phyloP scores from a whole-genome alignment of 1,140 invertebrate species.

The Aphelenchoides fujianensis region DNA sequence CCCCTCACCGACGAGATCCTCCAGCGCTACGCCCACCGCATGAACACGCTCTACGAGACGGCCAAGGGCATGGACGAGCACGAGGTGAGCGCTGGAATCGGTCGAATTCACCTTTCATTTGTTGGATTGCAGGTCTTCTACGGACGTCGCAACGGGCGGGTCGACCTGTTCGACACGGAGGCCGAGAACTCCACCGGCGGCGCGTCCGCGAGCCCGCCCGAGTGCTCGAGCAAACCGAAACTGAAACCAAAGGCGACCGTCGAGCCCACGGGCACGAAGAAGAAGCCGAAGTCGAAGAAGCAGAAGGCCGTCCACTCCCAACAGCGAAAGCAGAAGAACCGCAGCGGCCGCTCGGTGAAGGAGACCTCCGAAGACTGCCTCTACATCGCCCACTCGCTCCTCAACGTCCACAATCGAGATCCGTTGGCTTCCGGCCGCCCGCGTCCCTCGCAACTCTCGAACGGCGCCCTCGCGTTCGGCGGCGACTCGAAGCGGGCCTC shows the following conservation, averaged over 20 bases:
- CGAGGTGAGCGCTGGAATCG: conserved; percentile 16
- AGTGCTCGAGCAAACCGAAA: no score
- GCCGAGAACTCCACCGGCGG: background rate
- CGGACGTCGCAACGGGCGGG: conserved; percentile 20
- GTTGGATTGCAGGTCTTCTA: conserved; percentile 30
- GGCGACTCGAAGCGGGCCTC: background rate
- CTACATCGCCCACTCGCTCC: conserved; percentile 32
- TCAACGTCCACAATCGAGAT: conserved; percentile 32
- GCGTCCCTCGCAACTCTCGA: background rate
- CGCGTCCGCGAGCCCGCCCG: background rate
- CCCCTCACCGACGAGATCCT: conserved; percentile 19
- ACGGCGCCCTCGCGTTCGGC: background rate
- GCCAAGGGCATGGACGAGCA: conserved; percentile 15
- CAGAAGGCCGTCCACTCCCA: background rate
- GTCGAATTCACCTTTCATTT: background rate
- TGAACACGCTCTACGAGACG: conserved; percentile 13
- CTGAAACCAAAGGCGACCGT: no score
- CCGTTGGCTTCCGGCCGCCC: conserved; percentile 16
- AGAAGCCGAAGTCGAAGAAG: background rate
- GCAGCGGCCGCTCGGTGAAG: conserved; percentile 22
- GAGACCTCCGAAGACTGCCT: conserved; percentile 16
- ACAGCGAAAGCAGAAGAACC: conserved; percentile 32
- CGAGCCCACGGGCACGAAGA: background rate
- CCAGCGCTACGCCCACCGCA: conserved; percentile 12
- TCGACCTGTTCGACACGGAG: conserved; percentile 25